Evolutionary conservation across 1,140 invertebrate species (phyloP), one percentile per base, ranked within the genome.

Genomic region (Pogonomyrmex barbatus): DNA sequence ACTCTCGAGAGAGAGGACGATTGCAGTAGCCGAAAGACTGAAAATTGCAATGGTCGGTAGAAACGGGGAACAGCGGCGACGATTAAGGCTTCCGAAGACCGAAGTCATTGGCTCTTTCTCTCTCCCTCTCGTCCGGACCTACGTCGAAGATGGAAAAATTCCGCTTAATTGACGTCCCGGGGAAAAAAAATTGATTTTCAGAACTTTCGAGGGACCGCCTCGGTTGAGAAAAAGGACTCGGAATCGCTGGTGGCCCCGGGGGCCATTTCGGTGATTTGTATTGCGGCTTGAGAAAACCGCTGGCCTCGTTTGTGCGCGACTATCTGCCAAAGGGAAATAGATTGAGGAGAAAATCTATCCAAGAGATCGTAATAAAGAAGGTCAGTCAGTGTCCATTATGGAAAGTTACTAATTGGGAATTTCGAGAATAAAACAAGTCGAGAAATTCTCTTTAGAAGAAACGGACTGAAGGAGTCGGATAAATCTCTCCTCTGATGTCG

Each of bases 131-230:
- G 50, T 30, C 4, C 58, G 14, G 89, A 90, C 89, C 89, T 90
- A 88, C 88, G 86, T 90, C 89, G 88, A 88, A 90, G 89, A 79
- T 52, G 65, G 78, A 81, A 86, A 90, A 91, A 87, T 36, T 84
- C 87, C 60, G 73, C 76, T 88, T 91, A 90, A 90, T 91, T 91
- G 89, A 83, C 45, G 88, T 65, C 73, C 79, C 58, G 84, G 50
- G 67, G 70, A 54, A 50, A 83, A 88, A 85, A 90, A 91, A 91
- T 90, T 91, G 87, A 90, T 90, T 91, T 90, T 71, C 84, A 75
- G 70, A 90, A 90, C 47, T 42, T 73, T 77, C 30, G n/a, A 87
- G 76, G 50, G 85, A 75, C 70, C 86, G 78, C 68, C 65, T 68
- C 45, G 42, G 68, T 54, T 58, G 47, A 56, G 65, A 87, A 90